Evolutionary conservation across 1,140 invertebrate species (phyloP).

Genomic region (Telenomus remus): DNA sequence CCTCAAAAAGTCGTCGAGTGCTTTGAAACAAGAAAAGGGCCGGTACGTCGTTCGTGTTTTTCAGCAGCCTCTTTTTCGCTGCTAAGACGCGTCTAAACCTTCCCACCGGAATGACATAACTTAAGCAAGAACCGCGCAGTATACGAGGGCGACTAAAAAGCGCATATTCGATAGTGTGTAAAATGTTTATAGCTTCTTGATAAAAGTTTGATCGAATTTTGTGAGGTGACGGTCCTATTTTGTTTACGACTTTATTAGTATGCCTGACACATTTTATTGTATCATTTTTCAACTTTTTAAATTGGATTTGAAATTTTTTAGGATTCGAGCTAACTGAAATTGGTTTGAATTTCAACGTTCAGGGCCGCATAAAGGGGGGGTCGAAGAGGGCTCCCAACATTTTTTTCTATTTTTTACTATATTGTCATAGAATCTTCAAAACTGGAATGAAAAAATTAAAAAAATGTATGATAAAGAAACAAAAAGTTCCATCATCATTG

Average conservation of each 20-base stretch:
- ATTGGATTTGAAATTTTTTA: no score
- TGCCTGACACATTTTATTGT: neutral
- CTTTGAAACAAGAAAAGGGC: slow-evolving; percentile 42
- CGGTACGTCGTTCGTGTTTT: slow-evolving; percentile 29
- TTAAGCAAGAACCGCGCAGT: slow-evolving; percentile 3
- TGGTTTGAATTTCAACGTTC: no score
- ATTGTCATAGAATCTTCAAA: no score
- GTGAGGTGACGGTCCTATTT: slow-evolving; percentile 15
- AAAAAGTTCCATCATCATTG: no score
- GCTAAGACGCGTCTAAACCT: slow-evolving; percentile 33
- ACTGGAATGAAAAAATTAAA: no score
- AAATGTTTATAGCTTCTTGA: slow-evolving; percentile 19
- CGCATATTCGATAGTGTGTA: neutral
- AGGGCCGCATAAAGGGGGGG: no score
- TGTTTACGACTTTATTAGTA: slow-evolving; percentile 10
- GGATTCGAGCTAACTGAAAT: no score
- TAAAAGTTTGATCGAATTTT: slow-evolving; percentile 29
- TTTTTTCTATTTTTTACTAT: no score
- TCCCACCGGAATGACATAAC: slow-evolving; percentile 17
- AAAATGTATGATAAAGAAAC: no score
- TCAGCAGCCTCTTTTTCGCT: slow-evolving; percentile 12
- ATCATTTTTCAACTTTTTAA: no score
- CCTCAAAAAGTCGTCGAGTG: slow-evolving; percentile 16
- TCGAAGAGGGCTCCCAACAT: no score
- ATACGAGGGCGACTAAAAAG: neutral